A percentile compares a stretch with the other conserved stretches of the same genome.
phyloP scores from a whole-genome alignment of 2,888 invertebrate genomes.

The Xanthorhoe designata region DNA sequence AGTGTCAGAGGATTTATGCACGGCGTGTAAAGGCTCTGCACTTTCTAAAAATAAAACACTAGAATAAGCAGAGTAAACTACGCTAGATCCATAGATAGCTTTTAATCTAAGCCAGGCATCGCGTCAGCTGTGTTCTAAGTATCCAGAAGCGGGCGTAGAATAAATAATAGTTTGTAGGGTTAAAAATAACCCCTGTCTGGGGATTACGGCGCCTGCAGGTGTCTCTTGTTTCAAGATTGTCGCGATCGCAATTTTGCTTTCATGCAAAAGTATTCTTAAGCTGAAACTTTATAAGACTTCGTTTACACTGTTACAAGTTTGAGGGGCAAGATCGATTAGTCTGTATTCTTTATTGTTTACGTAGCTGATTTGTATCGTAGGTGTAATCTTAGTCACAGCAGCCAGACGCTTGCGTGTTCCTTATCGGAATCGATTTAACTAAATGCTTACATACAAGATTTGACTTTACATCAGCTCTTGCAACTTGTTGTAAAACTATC shows the following conservation, averaged over 20 bases:
- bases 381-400: slow-evolving; percentile 60
- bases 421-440: slow-evolving; percentile 26
- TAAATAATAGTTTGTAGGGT: slow-evolving; percentile 47
- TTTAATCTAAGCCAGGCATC: slow-evolving; percentile 56
- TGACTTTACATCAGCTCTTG: not conserved
- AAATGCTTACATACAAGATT: slow-evolving; percentile 15
- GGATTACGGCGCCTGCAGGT: slow-evolving; percentile 68
- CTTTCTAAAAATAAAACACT: slow-evolving; percentile 56
- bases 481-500: not conserved
- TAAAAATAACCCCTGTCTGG: slow-evolving; percentile 68
- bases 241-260: slow-evolving; percentile 39
- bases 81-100: slow-evolving; percentile 52
- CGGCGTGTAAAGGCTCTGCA: slow-evolving; percentile 35
- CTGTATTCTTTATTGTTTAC: slow-evolving; percentile 67
- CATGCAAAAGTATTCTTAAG: slow-evolving; percentile 49
- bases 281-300: slow-evolving; percentile 40
- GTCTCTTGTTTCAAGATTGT: slow-evolving; percentile 59
- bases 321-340: slow-evolving; percentile 62
- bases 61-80: slow-evolving; percentile 36
- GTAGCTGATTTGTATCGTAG: slow-evolving; percentile 67
- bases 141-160: slow-evolving; percentile 40
- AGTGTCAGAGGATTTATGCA: slow-evolving; percentile 40
- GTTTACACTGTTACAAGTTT: slow-evolving; percentile 41
- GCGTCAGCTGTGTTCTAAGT: slow-evolving; percentile 60
- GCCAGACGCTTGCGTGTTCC: slow-evolving; percentile 17